Percentiles rank a stretch among this genome's conserved stretches.
Conservation (phyloP, 1,140 invertebrate genomes). For the Sycophaga agraensis region DNA sequence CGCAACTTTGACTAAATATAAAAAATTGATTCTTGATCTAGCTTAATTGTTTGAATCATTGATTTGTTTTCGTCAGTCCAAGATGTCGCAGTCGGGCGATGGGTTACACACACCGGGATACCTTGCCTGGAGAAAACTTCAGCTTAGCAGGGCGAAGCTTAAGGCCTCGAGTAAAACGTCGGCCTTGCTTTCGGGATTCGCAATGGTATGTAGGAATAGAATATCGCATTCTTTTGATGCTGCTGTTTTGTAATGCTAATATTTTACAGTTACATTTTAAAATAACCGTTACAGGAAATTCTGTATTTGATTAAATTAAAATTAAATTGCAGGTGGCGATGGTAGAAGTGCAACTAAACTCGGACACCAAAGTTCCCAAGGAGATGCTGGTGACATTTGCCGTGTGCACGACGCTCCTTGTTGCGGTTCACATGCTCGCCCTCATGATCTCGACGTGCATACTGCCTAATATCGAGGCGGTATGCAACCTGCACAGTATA, state of each 20-base stretch:
- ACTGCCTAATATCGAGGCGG: constrained; percentile 88
- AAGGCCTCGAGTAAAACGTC: constrained; percentile 97
- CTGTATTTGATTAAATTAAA: too few species aligned
- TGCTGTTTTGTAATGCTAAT: too few species aligned
- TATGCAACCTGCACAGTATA: constrained; percentile 84
- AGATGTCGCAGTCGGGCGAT: constrained; percentile 72
- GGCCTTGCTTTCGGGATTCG: constrained; percentile 92
- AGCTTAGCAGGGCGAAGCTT: constrained; percentile 90
- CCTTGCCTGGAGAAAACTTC: constrained; percentile 87
- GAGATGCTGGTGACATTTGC: constrained; percentile 90
- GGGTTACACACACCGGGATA: constrained; percentile 80
- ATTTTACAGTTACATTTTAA: too few species aligned
- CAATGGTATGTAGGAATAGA: constrained; percentile 73
- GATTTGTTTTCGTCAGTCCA: too few species aligned
- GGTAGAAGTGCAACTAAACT: constrained; percentile 88
- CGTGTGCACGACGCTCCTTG: constrained; percentile 91
- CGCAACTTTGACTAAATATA: too few species aligned
- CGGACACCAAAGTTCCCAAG: constrained; percentile 72
- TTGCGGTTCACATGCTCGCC: constrained; percentile 96
- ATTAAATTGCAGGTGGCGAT: constrained; percentile 97
- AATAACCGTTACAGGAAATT: too few species aligned
- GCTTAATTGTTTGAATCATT: too few species aligned
- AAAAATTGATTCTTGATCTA: too few species aligned
- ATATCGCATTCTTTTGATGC: neutral
- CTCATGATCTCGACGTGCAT: constrained; percentile 99